Evolutionary conservation across 2,113 vertebrate genomes (phyloP).

Genomic region (Syrrhaptes paradoxus): DNA sequence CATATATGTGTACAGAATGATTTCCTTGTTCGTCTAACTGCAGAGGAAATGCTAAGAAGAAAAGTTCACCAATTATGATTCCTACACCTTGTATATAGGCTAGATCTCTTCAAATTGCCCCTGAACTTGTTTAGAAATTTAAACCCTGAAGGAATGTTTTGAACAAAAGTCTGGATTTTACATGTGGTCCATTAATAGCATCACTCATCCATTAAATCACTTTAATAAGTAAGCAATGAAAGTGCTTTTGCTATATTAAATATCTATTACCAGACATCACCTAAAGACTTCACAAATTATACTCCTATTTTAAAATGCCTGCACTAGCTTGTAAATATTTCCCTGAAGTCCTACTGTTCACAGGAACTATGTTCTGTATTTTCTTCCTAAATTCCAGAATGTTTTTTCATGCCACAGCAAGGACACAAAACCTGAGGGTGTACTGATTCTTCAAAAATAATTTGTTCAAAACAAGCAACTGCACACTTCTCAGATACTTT

Average conservation of each 20-base stretch:
- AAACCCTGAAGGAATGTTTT: constrained; percentile 16
- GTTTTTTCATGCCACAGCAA: neutral
- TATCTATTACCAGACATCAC: neutral
- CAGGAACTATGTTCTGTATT: neutral
- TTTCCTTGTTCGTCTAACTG: neutral
- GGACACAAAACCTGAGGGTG: constrained; percentile 21
- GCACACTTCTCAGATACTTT: neutral
- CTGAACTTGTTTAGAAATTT: constrained; percentile 2
- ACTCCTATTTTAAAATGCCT: neutral
- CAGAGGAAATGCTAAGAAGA: neutral
- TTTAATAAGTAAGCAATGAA: constrained; percentile 52
- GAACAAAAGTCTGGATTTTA: neutral
- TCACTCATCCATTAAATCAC: constrained; percentile 41
- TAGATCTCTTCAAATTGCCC: neutral
- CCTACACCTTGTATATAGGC: neutral
- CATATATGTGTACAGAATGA: fast-evolving
- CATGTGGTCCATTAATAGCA: constrained; percentile 36
- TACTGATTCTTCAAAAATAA: neutral
- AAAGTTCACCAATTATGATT: neutral
- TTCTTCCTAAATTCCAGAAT: constrained; percentile 16
- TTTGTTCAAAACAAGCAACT: neutral
- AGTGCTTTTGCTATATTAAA: constrained; percentile 18
- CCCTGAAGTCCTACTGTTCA: neutral
- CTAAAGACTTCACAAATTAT: neutral
- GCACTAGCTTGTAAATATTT: neutral